Conservation (phyloP, 2,797 vertebrate genomes). For the Anas flavirostris region DNA sequence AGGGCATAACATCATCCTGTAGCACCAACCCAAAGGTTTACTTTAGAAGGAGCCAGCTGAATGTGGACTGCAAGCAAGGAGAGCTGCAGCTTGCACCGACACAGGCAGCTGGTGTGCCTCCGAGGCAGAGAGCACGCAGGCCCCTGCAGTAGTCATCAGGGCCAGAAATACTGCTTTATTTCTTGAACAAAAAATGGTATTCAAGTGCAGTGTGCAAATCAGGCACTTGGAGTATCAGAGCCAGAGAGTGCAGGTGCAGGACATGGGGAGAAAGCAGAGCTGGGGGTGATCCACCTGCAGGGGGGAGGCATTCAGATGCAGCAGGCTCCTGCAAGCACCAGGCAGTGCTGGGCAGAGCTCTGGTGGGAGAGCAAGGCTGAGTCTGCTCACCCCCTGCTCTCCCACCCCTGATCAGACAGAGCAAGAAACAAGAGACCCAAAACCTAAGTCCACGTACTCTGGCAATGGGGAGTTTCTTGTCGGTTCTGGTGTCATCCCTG, state of each 20-base stretch:
- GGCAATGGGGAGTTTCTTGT: background rate
- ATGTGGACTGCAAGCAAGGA: accelerated
- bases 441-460: background rate
- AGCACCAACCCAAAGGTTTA: background rate
- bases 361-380: background rate
- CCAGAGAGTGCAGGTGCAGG: background rate
- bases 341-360: background rate
- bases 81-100: background rate
- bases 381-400: background rate
- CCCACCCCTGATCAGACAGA: background rate
- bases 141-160: accelerated
- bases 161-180: background rate
- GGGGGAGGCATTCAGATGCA: background rate
- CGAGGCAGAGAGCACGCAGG: accelerated
- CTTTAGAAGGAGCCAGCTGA: background rate
- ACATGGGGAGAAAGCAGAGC: background rate
- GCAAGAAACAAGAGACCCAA: background rate
- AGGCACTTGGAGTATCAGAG: background rate
- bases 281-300: accelerated
- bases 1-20: too few relatives aligned
- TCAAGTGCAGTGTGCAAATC: background rate
- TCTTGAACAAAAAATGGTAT: background rate
- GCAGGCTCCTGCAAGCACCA: background rate
- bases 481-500: background rate
- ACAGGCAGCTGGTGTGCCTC: accelerated